These are phyloP conservation scores for Toxonevra muliebris DNA, from an alignment of 2,888 invertebrate species.

Conservation along the genomic window DNA sequence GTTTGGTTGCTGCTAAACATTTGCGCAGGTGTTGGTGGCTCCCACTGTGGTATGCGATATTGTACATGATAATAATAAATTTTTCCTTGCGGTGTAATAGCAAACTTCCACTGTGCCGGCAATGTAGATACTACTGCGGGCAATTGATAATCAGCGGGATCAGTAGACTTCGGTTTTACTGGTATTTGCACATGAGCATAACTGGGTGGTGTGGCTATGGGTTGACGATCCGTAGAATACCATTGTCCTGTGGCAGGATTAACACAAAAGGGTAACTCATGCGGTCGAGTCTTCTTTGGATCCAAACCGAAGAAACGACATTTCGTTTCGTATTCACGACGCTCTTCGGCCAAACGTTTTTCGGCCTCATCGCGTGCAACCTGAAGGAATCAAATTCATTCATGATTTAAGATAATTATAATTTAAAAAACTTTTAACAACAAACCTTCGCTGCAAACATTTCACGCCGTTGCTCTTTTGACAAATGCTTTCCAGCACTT, in stretches of 20 bases:
- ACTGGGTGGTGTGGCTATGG: conserved; percentile 58
- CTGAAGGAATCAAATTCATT: conserved; percentile 39
- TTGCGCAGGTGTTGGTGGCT: conserved; percentile 69
- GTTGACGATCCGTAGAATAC: conserved; percentile 56
- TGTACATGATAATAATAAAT: conserved; percentile 92
- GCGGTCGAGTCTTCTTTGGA: conserved; percentile 52
- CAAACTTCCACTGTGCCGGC: conserved; percentile 89
- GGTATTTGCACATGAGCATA: conserved; percentile 55
- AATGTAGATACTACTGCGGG: conserved; percentile 69
- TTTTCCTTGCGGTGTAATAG: conserved; percentile 82
- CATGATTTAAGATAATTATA: neutral
- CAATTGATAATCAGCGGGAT: conserved; percentile 58
- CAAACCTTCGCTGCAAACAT: conserved; percentile 61
- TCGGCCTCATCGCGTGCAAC: conserved; percentile 63
- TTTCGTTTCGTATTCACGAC: conserved; percentile 59
- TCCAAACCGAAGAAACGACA: conserved; percentile 63
- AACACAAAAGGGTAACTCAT: conserved; percentile 60
- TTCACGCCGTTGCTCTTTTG: conserved; percentile 61
- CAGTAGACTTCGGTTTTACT: conserved; percentile 51
- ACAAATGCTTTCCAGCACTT: conserved; percentile 46
- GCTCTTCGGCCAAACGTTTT: conserved; percentile 59
- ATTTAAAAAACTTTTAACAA: neutral
- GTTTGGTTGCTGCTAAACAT: conserved; percentile 37
- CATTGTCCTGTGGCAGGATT: conserved; percentile 62
- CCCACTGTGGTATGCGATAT: conserved; percentile 81